Evolutionary conservation across 2,113 vertebrate genomes (phyloP).

Genomic region (Hippocampus guttulatus): DNA sequence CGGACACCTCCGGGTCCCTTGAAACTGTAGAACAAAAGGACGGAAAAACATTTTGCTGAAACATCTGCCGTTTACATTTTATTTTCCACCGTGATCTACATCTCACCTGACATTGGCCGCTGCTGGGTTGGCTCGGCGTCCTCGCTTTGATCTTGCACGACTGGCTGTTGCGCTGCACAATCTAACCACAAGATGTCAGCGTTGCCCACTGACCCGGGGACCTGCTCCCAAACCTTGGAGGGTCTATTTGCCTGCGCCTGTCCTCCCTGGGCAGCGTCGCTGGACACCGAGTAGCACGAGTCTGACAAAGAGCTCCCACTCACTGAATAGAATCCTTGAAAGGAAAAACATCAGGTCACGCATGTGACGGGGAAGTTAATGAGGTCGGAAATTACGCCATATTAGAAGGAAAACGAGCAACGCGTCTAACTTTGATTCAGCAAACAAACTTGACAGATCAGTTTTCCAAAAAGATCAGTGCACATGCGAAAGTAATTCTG

Average conservation of each 20-base stretch:
- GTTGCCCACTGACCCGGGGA: constrained; percentile 63
- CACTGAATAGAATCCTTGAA: constrained; percentile 77
- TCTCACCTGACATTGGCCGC: constrained; percentile 65
- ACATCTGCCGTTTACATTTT: too few relatives aligned
- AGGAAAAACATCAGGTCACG: background rate
- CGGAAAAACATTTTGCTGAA: background rate
- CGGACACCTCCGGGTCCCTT: constrained; percentile 64
- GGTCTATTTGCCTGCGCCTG: constrained; percentile 38
- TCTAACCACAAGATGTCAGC: constrained; percentile 70
- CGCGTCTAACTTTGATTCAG: background rate
- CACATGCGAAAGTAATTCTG: background rate
- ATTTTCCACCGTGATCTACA: background rate
- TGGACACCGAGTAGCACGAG: constrained; percentile 78
- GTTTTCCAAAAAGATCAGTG: background rate
- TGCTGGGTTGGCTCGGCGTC: constrained; percentile 39
- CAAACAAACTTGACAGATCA: background rate
- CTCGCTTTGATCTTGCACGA: constrained; percentile 29
- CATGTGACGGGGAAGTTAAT: background rate
- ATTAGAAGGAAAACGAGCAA: too few relatives aligned
- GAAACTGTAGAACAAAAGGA: constrained; percentile 30
- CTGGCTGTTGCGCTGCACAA: constrained; percentile 33
- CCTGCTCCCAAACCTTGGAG: constrained; percentile 57
- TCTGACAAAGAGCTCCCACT: constrained; percentile 80
- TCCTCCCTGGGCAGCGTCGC: constrained; percentile 64
- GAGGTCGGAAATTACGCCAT: background rate